Conservation (phyloP, 1,140 invertebrate species). For the Chelonus insularis region DNA sequence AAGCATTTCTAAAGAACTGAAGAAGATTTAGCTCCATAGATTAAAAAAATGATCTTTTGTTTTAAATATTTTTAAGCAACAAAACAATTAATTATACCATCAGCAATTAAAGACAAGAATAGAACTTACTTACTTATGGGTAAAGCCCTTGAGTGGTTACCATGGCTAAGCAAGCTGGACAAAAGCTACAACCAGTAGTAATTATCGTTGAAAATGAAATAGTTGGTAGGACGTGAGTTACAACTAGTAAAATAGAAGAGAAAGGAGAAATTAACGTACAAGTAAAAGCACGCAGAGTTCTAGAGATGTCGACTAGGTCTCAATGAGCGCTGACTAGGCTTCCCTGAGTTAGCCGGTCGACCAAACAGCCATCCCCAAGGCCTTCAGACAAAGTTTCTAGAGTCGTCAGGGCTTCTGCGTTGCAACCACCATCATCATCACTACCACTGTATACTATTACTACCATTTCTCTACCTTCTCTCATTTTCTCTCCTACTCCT, state of each 20-base stretch:
- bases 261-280: slow-evolving; percentile 3
- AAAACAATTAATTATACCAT: too few relatives aligned
- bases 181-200: neutral
- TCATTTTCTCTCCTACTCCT: neutral
- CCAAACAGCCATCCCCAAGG: slow-evolving; percentile 5
- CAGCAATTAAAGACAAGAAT: too few relatives aligned
- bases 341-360: slow-evolving; percentile 7
- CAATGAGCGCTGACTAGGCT: slow-evolving; percentile 19
- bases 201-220: slow-evolving; percentile 8
- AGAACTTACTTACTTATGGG: too few relatives aligned
- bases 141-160: too few relatives aligned
- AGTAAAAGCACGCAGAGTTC: slow-evolving; percentile 9
- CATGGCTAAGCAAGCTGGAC: too few relatives aligned
- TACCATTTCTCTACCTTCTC: neutral
- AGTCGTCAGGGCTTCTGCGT: slow-evolving; percentile 10
- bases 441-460: neutral
- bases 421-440: neutral
- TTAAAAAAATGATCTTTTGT: too few relatives aligned
- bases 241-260: neutral
- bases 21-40: too few relatives aligned
- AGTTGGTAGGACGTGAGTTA: neutral
- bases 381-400: slow-evolving; percentile 7
- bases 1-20: too few relatives aligned
- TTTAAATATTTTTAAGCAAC: too few relatives aligned
- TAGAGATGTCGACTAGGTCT: slow-evolving; percentile 4